A percentile compares a stretch with the other conserved stretches of the same genome.
Evolutionary conservation across 2,888 invertebrate species (phyloP).

Genomic region (Caenorhabditis sp.): DNA sequence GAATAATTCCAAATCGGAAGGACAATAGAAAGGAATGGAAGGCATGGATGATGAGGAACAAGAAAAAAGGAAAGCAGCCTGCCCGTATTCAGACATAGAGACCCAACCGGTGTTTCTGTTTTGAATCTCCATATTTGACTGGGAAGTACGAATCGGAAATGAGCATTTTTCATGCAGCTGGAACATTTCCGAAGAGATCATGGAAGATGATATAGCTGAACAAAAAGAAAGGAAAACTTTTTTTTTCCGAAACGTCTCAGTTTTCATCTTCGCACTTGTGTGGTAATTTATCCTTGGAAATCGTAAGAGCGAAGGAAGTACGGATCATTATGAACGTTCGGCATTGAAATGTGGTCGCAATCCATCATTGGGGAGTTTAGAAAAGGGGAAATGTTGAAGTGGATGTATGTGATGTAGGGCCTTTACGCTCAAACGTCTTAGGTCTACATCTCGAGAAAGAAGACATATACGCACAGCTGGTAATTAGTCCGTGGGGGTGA

Average conservation of each 20-base stretch:
- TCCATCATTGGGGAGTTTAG: constrained; percentile 56
- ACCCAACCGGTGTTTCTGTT: constrained; percentile 48
- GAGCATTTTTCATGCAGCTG: constrained; percentile 21
- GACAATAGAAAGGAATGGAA: constrained; percentile 45
- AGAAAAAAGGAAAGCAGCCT: constrained; percentile 20
- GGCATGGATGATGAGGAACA: constrained; percentile 41
- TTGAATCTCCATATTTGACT: constrained; percentile 55
- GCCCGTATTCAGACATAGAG: constrained; percentile 53
- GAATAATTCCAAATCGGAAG: constrained; percentile 65
- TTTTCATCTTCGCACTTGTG: constrained; percentile 54
- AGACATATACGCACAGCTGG: constrained; percentile 58
- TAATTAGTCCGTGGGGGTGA: constrained; percentile 47
- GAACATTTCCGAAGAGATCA: not conserved
- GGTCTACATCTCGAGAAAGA: constrained; percentile 37
- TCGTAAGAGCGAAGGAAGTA: constrained; percentile 24
- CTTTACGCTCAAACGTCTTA: constrained; percentile 32
- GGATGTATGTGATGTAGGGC: constrained; percentile 41
- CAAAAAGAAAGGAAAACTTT: constrained; percentile 16
- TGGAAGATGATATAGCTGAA: constrained; percentile 15
- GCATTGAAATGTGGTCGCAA: constrained; percentile 59
- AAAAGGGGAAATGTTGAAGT: constrained; percentile 53
- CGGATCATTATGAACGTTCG: constrained; percentile 58
- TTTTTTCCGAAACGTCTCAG: constrained; percentile 13
- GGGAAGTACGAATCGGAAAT: constrained; percentile 41
- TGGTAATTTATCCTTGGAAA: constrained; percentile 53